Conservation (phyloP, 2,113 vertebrate species). For the Nestor notabilis region DNA sequence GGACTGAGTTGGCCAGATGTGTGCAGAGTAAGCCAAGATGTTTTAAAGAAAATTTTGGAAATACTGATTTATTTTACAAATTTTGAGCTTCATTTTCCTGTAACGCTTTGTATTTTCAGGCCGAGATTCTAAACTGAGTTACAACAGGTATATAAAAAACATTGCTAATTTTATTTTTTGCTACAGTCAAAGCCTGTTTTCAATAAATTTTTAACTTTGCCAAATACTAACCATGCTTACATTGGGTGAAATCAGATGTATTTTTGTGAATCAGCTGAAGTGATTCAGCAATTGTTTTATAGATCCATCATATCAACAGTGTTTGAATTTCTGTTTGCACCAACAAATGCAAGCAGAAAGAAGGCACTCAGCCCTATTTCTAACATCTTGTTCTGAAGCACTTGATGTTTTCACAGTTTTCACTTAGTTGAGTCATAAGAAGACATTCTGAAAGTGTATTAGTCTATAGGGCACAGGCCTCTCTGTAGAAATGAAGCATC, state of each 20-base stretch:
- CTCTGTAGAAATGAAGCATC: not conserved
- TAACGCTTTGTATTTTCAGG: not conserved
- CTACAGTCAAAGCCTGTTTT: not conserved
- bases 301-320: fast-evolving
- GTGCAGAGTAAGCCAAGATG: not conserved
- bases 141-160: fast-evolving
- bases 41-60: not conserved
- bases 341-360: not conserved
- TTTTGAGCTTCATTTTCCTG: not conserved
- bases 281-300: not conserved
- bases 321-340: not conserved
- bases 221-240: not conserved
- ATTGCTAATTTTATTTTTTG: not conserved
- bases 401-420: not conserved
- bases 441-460: not conserved
- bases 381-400: not conserved
- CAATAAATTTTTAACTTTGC: not conserved
- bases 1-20: not conserved
- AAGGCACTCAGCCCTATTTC: not conserved
- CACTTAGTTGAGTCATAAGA: not conserved
- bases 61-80: not conserved
- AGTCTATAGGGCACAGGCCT: not conserved
- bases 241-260: not conserved
- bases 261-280: not conserved
- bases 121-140: not conserved